These are phyloP conservation scores for Lepidostoma basale DNA, from an alignment of 1,140 invertebrate species.

Conservation along the genomic window DNA sequence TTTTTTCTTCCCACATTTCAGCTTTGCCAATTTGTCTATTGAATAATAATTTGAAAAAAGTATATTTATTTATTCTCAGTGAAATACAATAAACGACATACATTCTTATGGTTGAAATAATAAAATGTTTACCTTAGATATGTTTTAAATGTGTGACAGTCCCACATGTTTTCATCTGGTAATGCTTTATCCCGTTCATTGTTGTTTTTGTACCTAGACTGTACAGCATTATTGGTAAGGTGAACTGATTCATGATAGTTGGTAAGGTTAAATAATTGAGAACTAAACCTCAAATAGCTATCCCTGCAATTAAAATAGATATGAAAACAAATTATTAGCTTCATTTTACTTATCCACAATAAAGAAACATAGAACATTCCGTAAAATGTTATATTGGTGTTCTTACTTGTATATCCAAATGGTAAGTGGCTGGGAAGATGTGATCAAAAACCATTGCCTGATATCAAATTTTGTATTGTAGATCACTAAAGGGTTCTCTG, in stretches of 20 bases:
- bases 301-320: slow-evolving; percentile 64
- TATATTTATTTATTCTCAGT: too few species aligned
- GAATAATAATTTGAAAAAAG: slow-evolving; percentile 3
- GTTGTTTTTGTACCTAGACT: slow-evolving; percentile 87
- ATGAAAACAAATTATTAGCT: slow-evolving; percentile 31
- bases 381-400: too few species aligned
- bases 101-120: background rate
- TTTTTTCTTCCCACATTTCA: slow-evolving; percentile 78
- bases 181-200: slow-evolving; percentile 74
- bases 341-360: too few species aligned
- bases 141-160: slow-evolving; percentile 77
- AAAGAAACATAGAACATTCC: too few species aligned
- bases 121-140: slow-evolving; percentile 62
- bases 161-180: slow-evolving; percentile 88
- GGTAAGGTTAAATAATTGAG: slow-evolving; percentile 86
- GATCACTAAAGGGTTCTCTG: slow-evolving; percentile 83
- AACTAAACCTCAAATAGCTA: slow-evolving; percentile 91
- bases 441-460: slow-evolving; percentile 91
- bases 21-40: slow-evolving; percentile 70
- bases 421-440: slow-evolving; percentile 86
- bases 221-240: slow-evolving; percentile 92
- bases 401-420: slow-evolving; percentile 91
- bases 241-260: slow-evolving; percentile 93
- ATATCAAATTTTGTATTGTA: slow-evolving; percentile 95
- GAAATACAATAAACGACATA: too few species aligned